Evolutionary conservation across 1,140 invertebrate species (phyloP), one percentile per base, ranked within the genome.

Genomic region (Hypsibius dujardini): DNA sequence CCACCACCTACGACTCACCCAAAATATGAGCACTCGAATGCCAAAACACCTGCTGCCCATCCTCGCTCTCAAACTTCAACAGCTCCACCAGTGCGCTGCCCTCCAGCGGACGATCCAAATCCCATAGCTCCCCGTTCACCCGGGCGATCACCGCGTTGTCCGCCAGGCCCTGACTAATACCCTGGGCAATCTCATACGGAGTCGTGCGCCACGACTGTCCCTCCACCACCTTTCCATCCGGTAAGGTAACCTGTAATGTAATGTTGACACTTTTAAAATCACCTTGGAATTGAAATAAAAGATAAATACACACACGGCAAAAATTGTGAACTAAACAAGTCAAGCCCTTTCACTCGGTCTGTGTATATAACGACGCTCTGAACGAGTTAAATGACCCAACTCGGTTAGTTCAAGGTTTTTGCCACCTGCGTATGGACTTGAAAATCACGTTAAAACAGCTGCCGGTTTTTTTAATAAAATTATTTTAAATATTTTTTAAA

Each of bases 21-120:
- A 99, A 82, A 75, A 98, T 87, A 78, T 99, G 96, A 47, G 96
- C 96, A 46, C 92, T 92, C 0, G 94, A 97, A 80, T 99, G 95
- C 95, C 96, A 98, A 79, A 98, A 98, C 0, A 98, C 95, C 76
- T 90, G 87, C 77, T 92, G 87, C 47, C 84, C 85, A 77, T 98
- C 94, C 47, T 90, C 86, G 80, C 96, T 86, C 76, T 97, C 91
- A 82, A 98, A 98, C 76, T 95, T 95, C 0, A 98, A 79, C 0
- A 99, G 80, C 75, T 95, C 84, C 46, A 99, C 78, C 70, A 83
- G 86, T 76, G 88, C 90, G 62, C 80, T 76, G 79, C 88, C 86
- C 81, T 98, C 95, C 40, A 99, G 82, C 2, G 95, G 94, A 75
- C 96, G 83, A 78, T 98, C 95, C 47, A 99, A 82, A 80, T 99